Percentiles rank a stretch among this genome's conserved stretches.
phyloP scores from a whole-genome alignment of 1,140 invertebrate species.

The Drosophila cardini region DNA sequence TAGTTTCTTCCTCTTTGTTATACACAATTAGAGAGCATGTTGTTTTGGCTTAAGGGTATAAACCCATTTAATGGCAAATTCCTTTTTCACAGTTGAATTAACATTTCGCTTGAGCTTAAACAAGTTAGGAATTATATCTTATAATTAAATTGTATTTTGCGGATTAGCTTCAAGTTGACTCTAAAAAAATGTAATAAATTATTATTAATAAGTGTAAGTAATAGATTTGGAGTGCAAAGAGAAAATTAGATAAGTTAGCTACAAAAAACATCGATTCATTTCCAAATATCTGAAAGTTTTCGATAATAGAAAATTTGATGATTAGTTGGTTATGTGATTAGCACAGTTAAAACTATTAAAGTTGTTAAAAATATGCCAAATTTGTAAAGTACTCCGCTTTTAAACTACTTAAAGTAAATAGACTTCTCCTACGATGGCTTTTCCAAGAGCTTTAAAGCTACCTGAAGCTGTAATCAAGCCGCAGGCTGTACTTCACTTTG shows the following conservation, averaged over 20 bases:
- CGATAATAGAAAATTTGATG: no score
- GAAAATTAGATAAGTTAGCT: no score
- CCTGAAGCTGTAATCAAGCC: background rate
- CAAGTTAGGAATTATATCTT: conserved; percentile 4
- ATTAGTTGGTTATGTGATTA: no score
- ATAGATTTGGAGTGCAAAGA: no score
- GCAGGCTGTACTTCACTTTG: background rate
- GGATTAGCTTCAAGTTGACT: background rate
- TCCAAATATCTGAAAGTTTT: no score
- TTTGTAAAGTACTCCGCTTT: no score
- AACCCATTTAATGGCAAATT: conserved; percentile 2
- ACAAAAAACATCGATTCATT: no score
- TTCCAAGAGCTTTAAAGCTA: background rate
- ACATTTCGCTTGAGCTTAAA: conserved; percentile 5
- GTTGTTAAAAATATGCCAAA: no score
- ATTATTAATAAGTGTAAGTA: no score
- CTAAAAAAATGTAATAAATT: background rate
- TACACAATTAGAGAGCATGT: conserved; percentile 13
- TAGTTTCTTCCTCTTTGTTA: background rate
- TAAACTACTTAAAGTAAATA: no score
- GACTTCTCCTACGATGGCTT: background rate
- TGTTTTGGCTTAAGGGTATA: background rate
- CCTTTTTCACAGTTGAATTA: conserved; percentile 2
- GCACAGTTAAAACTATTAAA: no score
- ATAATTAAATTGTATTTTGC: background rate